phyloP scores from a whole-genome alignment of 1,140 invertebrate genomes.

The Nixonia krombeini region DNA sequence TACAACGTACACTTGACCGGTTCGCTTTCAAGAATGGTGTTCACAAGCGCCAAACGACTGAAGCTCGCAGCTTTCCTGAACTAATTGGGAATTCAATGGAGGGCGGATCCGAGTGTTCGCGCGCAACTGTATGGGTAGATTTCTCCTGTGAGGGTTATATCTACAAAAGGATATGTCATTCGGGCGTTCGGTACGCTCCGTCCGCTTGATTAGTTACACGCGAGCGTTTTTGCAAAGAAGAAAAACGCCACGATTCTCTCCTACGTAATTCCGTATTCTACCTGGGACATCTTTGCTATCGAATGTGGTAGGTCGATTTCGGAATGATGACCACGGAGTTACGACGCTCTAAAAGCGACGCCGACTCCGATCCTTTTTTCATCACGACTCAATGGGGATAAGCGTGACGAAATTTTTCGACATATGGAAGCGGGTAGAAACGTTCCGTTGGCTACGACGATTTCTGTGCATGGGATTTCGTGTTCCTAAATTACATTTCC shows the following conservation, averaged over 20 bases:
- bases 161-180: constrained; percentile 34
- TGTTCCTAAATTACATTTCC: too few relatives aligned
- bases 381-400: constrained; percentile 10
- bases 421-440: too few relatives aligned
- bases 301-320: constrained; percentile 32
- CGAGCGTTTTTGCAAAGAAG: constrained; percentile 47
- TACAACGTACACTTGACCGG: constrained; percentile 36
- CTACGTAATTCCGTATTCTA: constrained; percentile 12
- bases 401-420: constrained; percentile 35
- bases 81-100: constrained; percentile 57
- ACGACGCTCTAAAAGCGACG: constrained; percentile 22
- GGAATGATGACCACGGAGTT: constrained; percentile 12
- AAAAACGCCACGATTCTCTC: constrained; percentile 17
- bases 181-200: constrained; percentile 10
- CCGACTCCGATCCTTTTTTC: constrained; percentile 30
- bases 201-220: constrained; percentile 56
- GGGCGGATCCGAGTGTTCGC: constrained; percentile 24
- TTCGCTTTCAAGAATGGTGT: constrained; percentile 9
- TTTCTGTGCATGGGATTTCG: too few relatives aligned
- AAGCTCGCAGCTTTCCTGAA: constrained; percentile 57
- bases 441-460: too few relatives aligned
- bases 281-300: constrained; percentile 29
- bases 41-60: constrained; percentile 4
- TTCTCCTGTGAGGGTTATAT: background rate
- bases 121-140: background rate